Conservation (phyloP, 2,797 vertebrate genomes). For the Myotis vivesi region DNA sequence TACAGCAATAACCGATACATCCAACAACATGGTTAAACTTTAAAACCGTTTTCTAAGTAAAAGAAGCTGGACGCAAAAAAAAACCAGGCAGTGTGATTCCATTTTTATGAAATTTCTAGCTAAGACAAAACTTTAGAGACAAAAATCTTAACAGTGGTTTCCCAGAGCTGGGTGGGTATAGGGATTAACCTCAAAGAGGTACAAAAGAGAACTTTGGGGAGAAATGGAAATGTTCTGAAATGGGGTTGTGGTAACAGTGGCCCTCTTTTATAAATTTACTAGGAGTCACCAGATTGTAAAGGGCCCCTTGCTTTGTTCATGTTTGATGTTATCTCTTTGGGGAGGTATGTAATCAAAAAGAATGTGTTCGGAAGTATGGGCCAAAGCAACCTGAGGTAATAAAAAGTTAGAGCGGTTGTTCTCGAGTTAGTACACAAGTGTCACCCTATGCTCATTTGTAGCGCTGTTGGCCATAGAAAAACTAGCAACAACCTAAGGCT, state of each 20-base stretch:
- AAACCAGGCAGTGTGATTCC: too few relatives aligned
- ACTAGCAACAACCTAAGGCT: not conserved
- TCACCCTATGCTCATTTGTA: not conserved
- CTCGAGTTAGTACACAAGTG: too few relatives aligned
- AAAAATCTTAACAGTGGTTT: not conserved
- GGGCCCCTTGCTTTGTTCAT: not conserved
- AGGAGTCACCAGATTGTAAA: not conserved
- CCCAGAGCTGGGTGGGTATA: not conserved
- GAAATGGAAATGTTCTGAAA: too few relatives aligned
- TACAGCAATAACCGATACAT: too few relatives aligned
- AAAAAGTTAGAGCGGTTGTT: not conserved
- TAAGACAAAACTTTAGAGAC: not conserved
- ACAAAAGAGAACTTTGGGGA: not conserved
- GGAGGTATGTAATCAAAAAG: not conserved
- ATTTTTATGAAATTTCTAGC: not conserved
- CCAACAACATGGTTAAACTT: too few relatives aligned
- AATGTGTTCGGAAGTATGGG: not conserved
- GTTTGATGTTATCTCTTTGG: not conserved
- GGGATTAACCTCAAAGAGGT: not conserved
- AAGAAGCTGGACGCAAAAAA: too few relatives aligned
- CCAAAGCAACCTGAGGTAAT: not conserved
- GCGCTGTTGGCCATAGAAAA: not conserved
- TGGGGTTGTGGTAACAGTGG: too few relatives aligned
- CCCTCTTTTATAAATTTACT: not conserved
- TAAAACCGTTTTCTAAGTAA: too few relatives aligned